phyloP scores from a whole-genome alignment of 2,888 invertebrate species.

The Beris chalybata region DNA sequence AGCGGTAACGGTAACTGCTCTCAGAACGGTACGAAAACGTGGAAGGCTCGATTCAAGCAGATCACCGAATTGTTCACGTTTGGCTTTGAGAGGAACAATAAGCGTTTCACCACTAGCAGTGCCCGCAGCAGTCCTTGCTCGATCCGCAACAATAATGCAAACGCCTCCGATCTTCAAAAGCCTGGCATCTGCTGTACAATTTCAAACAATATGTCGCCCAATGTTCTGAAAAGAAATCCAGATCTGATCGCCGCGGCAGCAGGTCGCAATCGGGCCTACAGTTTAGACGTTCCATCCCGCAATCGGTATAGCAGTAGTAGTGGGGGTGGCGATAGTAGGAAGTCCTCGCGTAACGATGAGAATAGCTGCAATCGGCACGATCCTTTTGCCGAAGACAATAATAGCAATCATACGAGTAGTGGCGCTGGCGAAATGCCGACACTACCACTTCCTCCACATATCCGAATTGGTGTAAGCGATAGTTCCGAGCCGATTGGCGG shows the following conservation, averaged over 20 bases:
- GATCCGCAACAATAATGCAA: slow-evolving; percentile 47
- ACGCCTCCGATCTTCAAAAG: slow-evolving; percentile 38
- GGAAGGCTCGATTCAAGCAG: slow-evolving; percentile 55
- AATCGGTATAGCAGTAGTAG: slow-evolving; percentile 51
- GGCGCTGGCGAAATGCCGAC: slow-evolving; percentile 44
- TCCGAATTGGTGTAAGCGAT: slow-evolving; percentile 48
- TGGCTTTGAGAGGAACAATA: slow-evolving; percentile 54
- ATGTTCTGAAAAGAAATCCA: slow-evolving; percentile 44
- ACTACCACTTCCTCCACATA: slow-evolving; percentile 49
- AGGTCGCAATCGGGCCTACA: slow-evolving; percentile 53
- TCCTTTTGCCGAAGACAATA: slow-evolving; percentile 47
- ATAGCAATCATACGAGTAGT: slow-evolving; percentile 54
- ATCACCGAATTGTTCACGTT: slow-evolving; percentile 56
- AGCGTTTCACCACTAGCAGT: slow-evolving; percentile 45
- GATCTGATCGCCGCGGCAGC: slow-evolving; percentile 45
- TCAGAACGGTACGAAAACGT: slow-evolving; percentile 43
- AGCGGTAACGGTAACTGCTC: slow-evolving; percentile 38
- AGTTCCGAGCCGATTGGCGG: slow-evolving; percentile 38
- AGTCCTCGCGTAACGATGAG: slow-evolving; percentile 51
- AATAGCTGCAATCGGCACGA: slow-evolving; percentile 44
- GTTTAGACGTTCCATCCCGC: slow-evolving; percentile 53
- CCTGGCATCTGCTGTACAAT: slow-evolving; percentile 51
- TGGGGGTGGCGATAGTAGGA: slow-evolving; percentile 52
- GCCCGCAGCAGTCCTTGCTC: slow-evolving; percentile 53
- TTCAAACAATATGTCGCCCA: slow-evolving; percentile 49